Conservation (phyloP, 1,140 invertebrate genomes). For the Diabrotica undecimpunctata region DNA sequence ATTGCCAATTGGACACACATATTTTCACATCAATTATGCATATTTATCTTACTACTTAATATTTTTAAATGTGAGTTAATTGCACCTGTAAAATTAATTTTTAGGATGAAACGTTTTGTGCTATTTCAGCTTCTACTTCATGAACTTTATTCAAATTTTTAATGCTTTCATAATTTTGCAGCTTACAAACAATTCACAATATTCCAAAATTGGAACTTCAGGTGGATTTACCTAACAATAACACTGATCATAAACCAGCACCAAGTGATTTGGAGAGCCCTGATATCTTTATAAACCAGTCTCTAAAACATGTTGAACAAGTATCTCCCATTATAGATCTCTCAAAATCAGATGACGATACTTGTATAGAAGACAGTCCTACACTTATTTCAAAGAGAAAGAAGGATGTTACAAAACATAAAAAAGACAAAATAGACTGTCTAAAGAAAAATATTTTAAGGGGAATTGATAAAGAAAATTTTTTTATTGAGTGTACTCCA, state of each 20-base stretch:
- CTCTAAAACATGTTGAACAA: background rate
- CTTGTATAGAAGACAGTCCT: conserved; percentile 6
- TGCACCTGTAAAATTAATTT: too few species aligned
- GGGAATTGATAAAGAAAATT: background rate
- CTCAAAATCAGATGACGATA: conserved; percentile 14
- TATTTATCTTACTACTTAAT: too few species aligned
- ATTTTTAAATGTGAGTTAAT: too few species aligned
- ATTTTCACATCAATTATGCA: too few species aligned
- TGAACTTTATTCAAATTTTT: too few species aligned
- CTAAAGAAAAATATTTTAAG: conserved; percentile 10
- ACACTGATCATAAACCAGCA: background rate
- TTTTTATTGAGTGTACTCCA: conserved; percentile 11
- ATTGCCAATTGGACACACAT: too few species aligned
- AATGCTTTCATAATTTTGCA: too few species aligned
- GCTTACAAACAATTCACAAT: background rate
- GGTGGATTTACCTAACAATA: background rate
- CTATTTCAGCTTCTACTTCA: too few species aligned
- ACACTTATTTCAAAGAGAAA: conserved; percentile 11
- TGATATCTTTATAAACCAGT: conserved; percentile 13
- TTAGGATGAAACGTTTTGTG: too few species aligned
- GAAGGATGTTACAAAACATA: background rate
- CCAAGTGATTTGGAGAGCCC: conserved; percentile 8
- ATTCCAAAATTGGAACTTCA: background rate
- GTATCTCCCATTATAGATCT: conserved; percentile 13
- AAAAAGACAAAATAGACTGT: background rate